Evolutionary conservation across 2,113 vertebrate genomes (phyloP).

Genomic region (Boulengerochromis microlepis): DNA sequence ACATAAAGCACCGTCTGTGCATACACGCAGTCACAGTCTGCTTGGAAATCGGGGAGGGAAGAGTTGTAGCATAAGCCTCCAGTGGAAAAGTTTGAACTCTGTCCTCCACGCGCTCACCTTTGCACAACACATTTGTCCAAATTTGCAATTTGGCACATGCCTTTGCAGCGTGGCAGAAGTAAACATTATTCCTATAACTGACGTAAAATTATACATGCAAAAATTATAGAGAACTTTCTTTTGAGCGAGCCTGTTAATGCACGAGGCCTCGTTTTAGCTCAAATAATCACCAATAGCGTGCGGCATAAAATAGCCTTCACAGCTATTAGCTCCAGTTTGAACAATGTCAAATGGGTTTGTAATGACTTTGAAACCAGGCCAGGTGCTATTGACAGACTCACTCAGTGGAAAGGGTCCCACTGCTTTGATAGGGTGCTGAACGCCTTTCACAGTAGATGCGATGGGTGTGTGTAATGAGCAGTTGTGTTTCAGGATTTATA

Average conservation of each 20-base stretch:
- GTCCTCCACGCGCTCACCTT: background rate
- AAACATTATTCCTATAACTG: background rate
- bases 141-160: background rate
- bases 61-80: background rate
- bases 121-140: background rate
- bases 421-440: background rate
- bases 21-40: background rate
- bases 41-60: background rate
- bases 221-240: slow-evolving; percentile 38
- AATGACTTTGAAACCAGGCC: slow-evolving; percentile 44
- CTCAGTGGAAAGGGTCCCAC: slow-evolving; percentile 18
- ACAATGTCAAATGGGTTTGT: slow-evolving; percentile 52
- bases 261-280: background rate
- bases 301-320: slow-evolving; percentile 19
- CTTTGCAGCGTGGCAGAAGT: background rate
- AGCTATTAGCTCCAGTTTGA: slow-evolving; percentile 39
- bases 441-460: background rate
- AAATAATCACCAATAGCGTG: background rate
- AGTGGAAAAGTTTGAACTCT: background rate
- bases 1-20: background rate
- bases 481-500: slow-evolving; percentile 2
- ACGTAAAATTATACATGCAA: slow-evolving; percentile 31
- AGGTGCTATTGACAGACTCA: slow-evolving; percentile 43
- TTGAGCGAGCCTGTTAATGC: slow-evolving; percentile 20
- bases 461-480: background rate